Percentiles rank a stretch among this genome's conserved stretches.
Evolutionary conservation across 2,113 vertebrate species (phyloP).

Genomic region (Phainopepla nitens): DNA sequence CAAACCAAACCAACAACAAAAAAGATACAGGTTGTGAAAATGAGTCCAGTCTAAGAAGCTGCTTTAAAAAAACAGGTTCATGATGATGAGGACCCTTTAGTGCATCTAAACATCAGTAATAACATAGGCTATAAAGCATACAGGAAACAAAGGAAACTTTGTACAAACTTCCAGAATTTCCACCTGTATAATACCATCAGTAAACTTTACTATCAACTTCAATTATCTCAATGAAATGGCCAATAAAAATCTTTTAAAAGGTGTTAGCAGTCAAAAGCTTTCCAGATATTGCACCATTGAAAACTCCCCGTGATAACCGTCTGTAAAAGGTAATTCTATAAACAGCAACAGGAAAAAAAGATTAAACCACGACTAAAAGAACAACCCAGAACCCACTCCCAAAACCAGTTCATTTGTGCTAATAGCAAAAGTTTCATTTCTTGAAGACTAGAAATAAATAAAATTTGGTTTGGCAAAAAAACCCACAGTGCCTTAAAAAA

Average conservation of each 20-base stretch:
- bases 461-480: not conserved
- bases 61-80: not conserved
- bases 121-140: not conserved
- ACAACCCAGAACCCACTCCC: accelerated
- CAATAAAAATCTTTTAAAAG: not conserved
- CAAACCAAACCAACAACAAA: not conserved
- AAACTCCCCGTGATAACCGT: not conserved
- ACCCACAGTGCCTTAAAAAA: not conserved
- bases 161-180: not conserved
- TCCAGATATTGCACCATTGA: not conserved
- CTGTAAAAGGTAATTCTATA: not conserved
- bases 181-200: not conserved
- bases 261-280: not conserved
- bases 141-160: not conserved
- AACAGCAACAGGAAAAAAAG: not conserved
- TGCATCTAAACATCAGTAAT: not conserved
- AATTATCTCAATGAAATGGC: not conserved
- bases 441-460: not conserved
- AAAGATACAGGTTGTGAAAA: not conserved
- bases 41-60: not conserved
- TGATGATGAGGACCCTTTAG: not conserved
- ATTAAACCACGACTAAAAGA: accelerated
- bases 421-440: not conserved
- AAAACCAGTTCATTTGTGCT: not conserved
- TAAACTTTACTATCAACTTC: not conserved